phyloP scores from a whole-genome alignment of 2,888 invertebrate species.

The Drosophila paranaensis region DNA sequence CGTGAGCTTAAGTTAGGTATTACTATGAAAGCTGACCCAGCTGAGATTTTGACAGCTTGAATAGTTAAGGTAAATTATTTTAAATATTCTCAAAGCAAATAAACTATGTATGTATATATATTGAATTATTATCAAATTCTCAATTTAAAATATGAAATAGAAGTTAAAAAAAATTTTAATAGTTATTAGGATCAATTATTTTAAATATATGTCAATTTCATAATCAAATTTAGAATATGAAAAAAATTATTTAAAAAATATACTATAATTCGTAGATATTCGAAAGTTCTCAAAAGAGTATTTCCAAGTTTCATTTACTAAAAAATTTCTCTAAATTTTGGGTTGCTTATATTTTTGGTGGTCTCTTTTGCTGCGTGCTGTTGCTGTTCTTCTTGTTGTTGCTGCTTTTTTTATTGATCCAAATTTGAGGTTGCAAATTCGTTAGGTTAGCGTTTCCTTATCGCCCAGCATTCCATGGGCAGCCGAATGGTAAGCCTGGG shows the following conservation, averaged over 20 bases:
- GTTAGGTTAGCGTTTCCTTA: slow-evolving; percentile 59
- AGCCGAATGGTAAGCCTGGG: slow-evolving; percentile 17
- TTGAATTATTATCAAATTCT: too few species aligned
- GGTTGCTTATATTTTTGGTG: slow-evolving; percentile 33
- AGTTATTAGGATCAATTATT: background rate
- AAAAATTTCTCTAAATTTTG: background rate
- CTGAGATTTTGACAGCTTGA: background rate
- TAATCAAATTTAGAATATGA: too few species aligned
- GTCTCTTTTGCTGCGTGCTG: slow-evolving; percentile 46
- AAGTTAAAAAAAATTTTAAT: too few species aligned
- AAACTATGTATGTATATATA: too few species aligned
- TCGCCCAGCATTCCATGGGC: slow-evolving; percentile 57
- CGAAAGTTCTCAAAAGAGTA: slow-evolving; percentile 2
- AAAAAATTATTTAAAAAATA: too few species aligned
- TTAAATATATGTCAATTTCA: too few species aligned
- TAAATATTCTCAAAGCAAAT: too few species aligned
- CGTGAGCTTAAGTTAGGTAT: too few species aligned
- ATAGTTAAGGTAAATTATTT: background rate
- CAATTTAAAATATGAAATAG: too few species aligned
- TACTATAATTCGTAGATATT: too few species aligned
- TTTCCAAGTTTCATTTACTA: background rate
- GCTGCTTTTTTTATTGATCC: slow-evolving; percentile 68
- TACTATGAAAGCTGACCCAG: background rate
- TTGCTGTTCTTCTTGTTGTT: background rate
- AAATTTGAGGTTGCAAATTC: slow-evolving; percentile 70